Percentiles rank a stretch among this genome's conserved stretches.
Conservation (phyloP, 1,140 invertebrate species). For the Nephila pilipes region DNA sequence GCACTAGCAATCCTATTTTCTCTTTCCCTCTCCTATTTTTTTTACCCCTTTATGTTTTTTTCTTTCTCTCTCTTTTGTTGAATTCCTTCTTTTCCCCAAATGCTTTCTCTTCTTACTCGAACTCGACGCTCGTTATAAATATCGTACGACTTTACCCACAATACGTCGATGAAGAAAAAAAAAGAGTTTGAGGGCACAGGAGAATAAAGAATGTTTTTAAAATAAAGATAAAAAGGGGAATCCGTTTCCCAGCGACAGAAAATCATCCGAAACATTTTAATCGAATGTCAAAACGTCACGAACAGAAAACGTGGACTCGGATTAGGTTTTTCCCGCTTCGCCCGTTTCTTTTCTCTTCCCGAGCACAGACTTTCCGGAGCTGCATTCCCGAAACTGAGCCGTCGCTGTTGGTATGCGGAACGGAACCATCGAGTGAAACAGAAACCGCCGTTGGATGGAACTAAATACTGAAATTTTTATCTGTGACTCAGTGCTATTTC, state of each 20-base stretch:
- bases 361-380: constrained; percentile 40
- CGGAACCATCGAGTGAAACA: not conserved
- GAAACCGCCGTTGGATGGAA: too few relatives aligned
- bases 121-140: constrained; percentile 27
- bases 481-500: too few relatives aligned
- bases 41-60: not conserved
- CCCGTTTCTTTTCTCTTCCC: constrained; percentile 51
- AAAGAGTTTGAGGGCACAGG: constrained; percentile 3
- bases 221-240: constrained; percentile 64
- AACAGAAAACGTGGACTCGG: constrained; percentile 47
- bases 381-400: constrained; percentile 18
- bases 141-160: constrained; percentile 26
- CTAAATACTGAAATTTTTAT: too few relatives aligned
- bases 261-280: constrained; percentile 72
- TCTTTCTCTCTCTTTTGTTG: not conserved
- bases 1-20: constrained; percentile 17
- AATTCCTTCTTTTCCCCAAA: constrained; percentile 21
- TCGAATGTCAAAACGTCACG: constrained; percentile 76
- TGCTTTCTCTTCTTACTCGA: not conserved
- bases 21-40: not conserved
- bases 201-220: constrained; percentile 52
- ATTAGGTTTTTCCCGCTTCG: constrained; percentile 69
- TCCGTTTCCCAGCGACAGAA: constrained; percentile 54
- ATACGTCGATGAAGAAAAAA: not conserved
- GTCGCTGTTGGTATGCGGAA: not conserved